These are phyloP conservation scores for Oreonectes daqikongensis DNA, from an alignment of 2,797 vertebrate genomes.

Conservation along the genomic window DNA sequence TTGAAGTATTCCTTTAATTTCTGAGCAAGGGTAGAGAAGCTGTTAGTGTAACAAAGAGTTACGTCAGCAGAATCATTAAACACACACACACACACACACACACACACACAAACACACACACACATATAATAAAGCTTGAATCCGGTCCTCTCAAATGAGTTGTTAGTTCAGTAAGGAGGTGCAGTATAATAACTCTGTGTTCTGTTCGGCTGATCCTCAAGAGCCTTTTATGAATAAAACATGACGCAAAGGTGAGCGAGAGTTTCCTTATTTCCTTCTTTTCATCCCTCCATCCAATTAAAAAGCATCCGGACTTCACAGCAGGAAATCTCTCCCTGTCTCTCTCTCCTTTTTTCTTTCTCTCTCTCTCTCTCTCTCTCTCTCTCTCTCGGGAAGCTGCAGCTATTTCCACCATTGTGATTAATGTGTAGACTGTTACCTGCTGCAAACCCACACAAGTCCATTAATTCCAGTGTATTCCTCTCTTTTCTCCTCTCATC, in stretches of 20 bases:
- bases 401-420: constrained; percentile 57
- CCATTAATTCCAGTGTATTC: constrained; percentile 8
- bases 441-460: constrained; percentile 40
- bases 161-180: constrained; percentile 1
- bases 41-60: background rate
- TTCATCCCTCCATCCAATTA: constrained; percentile 57
- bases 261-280: constrained; percentile 38
- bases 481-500: background rate
- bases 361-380: constrained; percentile 4
- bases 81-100: background rate
- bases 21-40: background rate
- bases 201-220: constrained; percentile 16
- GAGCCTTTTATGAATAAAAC: constrained; percentile 56
- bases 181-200: constrained; percentile 5
- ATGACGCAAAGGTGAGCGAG: constrained; percentile 52
- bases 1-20: background rate
- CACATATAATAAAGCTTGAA: background rate
- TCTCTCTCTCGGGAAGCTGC: constrained; percentile 31
- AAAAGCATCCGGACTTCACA: constrained; percentile 49
- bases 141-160: constrained; percentile 3
- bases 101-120: background rate
- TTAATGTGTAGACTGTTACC: constrained; percentile 54
- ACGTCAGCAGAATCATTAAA: background rate
- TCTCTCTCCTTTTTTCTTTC: constrained; percentile 4
- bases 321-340: constrained; percentile 25